Evolutionary conservation across 2,797 vertebrate species (phyloP).

Genomic region (Epinephelus coioides): DNA sequence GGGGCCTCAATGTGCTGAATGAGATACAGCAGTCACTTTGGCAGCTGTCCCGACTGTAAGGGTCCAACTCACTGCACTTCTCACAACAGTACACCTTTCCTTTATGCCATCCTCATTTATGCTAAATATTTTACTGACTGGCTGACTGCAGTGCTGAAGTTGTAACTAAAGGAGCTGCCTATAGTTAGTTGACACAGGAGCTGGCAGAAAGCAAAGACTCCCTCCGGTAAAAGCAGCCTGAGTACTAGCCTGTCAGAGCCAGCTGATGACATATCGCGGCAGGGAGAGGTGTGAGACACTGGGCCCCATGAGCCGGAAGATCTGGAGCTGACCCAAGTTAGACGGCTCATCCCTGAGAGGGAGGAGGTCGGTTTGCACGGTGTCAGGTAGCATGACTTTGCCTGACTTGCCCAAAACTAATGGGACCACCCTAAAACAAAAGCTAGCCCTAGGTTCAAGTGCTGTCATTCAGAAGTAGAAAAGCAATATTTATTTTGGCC

Average conservation of each 20-base stretch:
- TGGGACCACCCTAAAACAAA: constrained; percentile 19
- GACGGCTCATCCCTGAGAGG: constrained; percentile 50
- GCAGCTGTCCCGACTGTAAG: constrained; percentile 41
- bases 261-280: constrained; percentile 65
- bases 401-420: constrained; percentile 39
- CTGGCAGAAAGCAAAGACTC: constrained; percentile 48
- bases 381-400: constrained; percentile 39
- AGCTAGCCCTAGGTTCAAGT: constrained; percentile 1
- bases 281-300: constrained; percentile 61
- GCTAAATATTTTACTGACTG: constrained; percentile 65
- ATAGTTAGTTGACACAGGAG: constrained; percentile 37
- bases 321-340: constrained; percentile 56
- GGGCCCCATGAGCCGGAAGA: constrained; percentile 54
- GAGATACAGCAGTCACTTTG: constrained; percentile 58
- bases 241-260: constrained; percentile 58
- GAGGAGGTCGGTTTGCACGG: constrained; percentile 43
- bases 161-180: constrained; percentile 30
- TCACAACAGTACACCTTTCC: constrained; percentile 30
- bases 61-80: constrained; percentile 32
- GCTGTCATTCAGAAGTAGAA: neutral
- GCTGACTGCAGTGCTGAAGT: constrained; percentile 39
- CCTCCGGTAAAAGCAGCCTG: constrained; percentile 40
- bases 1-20: constrained; percentile 56
- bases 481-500: neutral
- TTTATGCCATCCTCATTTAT: constrained; percentile 43